Evolutionary conservation across 2,888 invertebrate species (phyloP).

Genomic region (Ceraclea dissimilis): DNA sequence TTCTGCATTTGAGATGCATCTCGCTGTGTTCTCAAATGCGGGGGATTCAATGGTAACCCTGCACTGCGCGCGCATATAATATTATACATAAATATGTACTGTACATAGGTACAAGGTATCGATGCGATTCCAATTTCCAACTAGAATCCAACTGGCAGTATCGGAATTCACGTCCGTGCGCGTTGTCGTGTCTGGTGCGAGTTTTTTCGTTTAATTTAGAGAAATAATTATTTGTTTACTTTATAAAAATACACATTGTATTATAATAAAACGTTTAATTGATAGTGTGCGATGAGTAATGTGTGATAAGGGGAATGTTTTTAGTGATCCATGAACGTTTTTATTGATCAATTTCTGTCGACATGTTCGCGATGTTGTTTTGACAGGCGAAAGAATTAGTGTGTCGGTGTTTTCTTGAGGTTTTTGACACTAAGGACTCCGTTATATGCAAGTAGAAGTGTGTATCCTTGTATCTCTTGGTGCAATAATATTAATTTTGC

Average conservation of each 20-base stretch:
- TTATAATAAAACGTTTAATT: background rate
- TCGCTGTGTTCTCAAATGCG: no score
- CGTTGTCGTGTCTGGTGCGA: background rate
- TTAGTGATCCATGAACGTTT: background rate
- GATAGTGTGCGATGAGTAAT: background rate
- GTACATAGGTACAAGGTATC: background rate
- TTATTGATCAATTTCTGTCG: background rate
- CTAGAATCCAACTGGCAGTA: background rate
- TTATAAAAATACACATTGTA: background rate
- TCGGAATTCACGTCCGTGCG: background rate
- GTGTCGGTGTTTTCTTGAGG: background rate
- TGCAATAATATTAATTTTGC: background rate
- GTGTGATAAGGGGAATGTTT: background rate
- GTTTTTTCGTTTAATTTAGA: background rate
- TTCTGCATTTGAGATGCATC: no score
- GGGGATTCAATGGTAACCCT: no score
- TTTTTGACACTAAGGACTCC: background rate
- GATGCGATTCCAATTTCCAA: background rate
- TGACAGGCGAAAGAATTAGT: background rate
- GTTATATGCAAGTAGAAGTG: background rate
- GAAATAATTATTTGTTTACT: background rate
- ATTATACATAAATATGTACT: no score
- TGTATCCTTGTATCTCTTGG: background rate
- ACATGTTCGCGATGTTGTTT: background rate
- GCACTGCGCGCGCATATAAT: no score